Percentiles rank a stretch among this genome's conserved stretches.
Evolutionary conservation across 2,113 vertebrate species (phyloP).

Genomic region (Eolophus roseicapilla): DNA sequence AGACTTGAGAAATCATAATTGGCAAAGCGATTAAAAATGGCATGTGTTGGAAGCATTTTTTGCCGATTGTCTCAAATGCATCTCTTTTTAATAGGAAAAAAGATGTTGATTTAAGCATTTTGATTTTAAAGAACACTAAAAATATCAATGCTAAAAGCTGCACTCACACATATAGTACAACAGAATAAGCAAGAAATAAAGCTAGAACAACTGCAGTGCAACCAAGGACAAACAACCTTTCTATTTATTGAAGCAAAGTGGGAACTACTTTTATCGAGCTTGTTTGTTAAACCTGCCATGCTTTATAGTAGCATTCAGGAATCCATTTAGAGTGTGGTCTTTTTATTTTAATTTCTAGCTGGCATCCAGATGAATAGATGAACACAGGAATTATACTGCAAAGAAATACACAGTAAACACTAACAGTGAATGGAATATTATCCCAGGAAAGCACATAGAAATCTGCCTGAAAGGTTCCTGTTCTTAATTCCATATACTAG

Average conservation of each 20-base stretch:
- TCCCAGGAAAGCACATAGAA: constrained; percentile 13
- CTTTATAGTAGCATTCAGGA: constrained; percentile 45
- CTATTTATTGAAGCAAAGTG: constrained; percentile 51
- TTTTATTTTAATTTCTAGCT: constrained; percentile 68
- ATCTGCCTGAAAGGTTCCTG: background rate
- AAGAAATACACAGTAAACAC: constrained; percentile 20
- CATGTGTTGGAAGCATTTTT: background rate
- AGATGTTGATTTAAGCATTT: constrained; percentile 11
- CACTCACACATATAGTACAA: background rate
- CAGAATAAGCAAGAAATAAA: constrained; percentile 49
- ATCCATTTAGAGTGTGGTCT: constrained; percentile 40
- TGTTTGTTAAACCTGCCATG: constrained; percentile 60
- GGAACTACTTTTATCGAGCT: constrained; percentile 51
- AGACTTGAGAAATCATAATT: constrained; percentile 28
- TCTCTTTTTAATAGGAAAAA: background rate
- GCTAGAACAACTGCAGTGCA: background rate
- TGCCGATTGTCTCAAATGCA: background rate
- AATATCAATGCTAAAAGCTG: constrained; percentile 33
- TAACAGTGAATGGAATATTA: background rate
- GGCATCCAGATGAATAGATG: constrained; percentile 43
- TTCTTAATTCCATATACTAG: background rate
- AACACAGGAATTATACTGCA: constrained; percentile 36
- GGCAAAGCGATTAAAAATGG: constrained; percentile 60
- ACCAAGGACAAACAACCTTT: constrained; percentile 46
- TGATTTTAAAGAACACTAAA: constrained; percentile 24